Evolutionary conservation across 2,113 vertebrate species (phyloP), one percentile per base, ranked within the genome.

Genomic region (Megaleporinus macrocephalus): DNA sequence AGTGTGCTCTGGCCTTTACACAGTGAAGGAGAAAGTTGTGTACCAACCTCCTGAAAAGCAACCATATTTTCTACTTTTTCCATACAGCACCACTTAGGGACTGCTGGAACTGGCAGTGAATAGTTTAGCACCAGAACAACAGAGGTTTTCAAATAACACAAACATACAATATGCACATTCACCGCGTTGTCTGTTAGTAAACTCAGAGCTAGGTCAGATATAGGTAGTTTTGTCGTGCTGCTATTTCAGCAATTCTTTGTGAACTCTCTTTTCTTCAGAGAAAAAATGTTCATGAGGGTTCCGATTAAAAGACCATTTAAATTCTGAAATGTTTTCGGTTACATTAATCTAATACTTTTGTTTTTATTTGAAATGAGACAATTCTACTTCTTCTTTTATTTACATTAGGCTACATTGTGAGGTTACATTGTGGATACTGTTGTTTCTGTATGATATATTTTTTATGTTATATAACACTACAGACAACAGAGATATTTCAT

Each of bases 81-180:
- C 14, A 7, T 1, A 51, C 49, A 18, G 16, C 49, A 51, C 63
- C 49, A 61, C 55, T 80, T 36, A 49, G 53, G 53, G 78, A 71
- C 61, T 57, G 44, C 68, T 79, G 51, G 51, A 66, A 70, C 66
- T 70, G 77, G 66, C 68, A 72, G 55, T 30, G 36, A 55, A 71
- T 13, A 53, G 55, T 61, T 61, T 61, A 79, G 24, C 68, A 70
- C 33, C 6, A 36, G 33, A 79, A 71, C 78, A 79, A 85, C 83
- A 81, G 65, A 83, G 79, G 66, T 85, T 85, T 79, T 61, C 78
- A 36, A 36, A 36, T 3, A 36, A 36, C 3, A 36, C 33, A 36
- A 49, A 10, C 9, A 57, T 44, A 79, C 77, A 79, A 27, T 71
- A 59, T 79, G 77, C 33, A 80, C 68, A 72, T 80, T 72, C 78